Evolutionary conservation across 2,888 invertebrate genomes (phyloP), one percentile per base, ranked within the genome.

Genomic region (Arctia plantaginis): DNA sequence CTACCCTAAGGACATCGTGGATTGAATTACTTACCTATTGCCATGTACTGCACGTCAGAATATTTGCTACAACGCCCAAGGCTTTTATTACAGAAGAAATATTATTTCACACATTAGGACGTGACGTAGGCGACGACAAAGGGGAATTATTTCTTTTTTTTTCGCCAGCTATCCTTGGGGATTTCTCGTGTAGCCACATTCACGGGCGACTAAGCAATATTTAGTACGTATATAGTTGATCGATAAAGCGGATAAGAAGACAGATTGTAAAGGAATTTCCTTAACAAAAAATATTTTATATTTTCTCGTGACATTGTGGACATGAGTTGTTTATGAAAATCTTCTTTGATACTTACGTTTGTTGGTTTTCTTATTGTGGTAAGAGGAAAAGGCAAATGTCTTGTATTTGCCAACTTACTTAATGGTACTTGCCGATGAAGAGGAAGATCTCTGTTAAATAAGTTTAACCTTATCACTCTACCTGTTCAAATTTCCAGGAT

Each of bases 101-200:
- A 85, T 85, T 85, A 85, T 84, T 85, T 85, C 82, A 81, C 83
- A 87, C 86, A 87, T 87, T 87, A 87, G 80, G 76, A 85, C 83
- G 85, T 83, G 81, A 82, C 75, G 82, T 73, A 76, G 72, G 69
- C 71, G 72, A 76, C 78, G 78, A 83, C 84, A 80, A 75, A 73
- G 78, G 79, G 70, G 78, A 80, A 82, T 82, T 82, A 81, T 84
- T 80, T 76, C 75, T 73, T 74, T 80, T 79, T 80, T 77, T 74
- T 69, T 27, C 68, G 27, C 69, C 59, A 59, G 71, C 72, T 75
- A 77, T 77, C 86, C 79, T 77, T 23, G n/a, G 80, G 82, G 84
- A 81, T 76, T 83, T 84, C 66, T 74, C 68, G 65, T 78, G 65
- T 76, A 76, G 77, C 74, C 74, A 71, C 75, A 77, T 82, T 84